phyloP scores from a whole-genome alignment of 2,797 vertebrate species.

The Sebastes oblongus region DNA sequence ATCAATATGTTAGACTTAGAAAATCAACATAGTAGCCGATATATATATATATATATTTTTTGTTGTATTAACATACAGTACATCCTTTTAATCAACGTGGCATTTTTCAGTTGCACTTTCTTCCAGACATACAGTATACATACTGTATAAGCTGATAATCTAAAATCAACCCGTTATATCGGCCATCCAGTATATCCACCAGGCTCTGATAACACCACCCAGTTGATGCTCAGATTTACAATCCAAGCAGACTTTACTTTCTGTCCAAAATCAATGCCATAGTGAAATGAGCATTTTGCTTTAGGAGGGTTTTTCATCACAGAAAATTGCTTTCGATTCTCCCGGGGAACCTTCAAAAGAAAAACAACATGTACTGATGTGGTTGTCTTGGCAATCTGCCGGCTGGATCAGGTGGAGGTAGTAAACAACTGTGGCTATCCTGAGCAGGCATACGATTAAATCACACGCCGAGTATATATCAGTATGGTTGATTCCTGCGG shows the following conservation, averaged over 20 bases:
- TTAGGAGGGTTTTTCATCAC: slow-evolving; percentile 21
- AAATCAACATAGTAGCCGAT: background rate
- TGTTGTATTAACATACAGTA: background rate
- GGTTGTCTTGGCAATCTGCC: slow-evolving; percentile 35
- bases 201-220: background rate
- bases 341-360: slow-evolving; percentile 13
- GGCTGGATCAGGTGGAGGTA: slow-evolving; percentile 44
- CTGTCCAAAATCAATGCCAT: slow-evolving; percentile 27
- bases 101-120: background rate
- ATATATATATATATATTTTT: background rate
- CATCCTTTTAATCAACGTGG: background rate
- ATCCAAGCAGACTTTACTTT: background rate
- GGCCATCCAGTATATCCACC: background rate
- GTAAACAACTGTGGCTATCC: slow-evolving; percentile 35
- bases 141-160: background rate
- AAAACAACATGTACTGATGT: background rate
- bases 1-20: background rate
- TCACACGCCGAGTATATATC: background rate
- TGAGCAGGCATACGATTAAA: slow-evolving; percentile 1
- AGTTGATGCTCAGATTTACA: background rate
- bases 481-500: background rate
- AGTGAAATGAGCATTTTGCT: slow-evolving; percentile 29
- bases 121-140: background rate
- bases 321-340: slow-evolving; percentile 37
- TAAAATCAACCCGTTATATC: background rate